phyloP scores from a whole-genome alignment of 2,888 invertebrate species.

The Lottia scabra region DNA sequence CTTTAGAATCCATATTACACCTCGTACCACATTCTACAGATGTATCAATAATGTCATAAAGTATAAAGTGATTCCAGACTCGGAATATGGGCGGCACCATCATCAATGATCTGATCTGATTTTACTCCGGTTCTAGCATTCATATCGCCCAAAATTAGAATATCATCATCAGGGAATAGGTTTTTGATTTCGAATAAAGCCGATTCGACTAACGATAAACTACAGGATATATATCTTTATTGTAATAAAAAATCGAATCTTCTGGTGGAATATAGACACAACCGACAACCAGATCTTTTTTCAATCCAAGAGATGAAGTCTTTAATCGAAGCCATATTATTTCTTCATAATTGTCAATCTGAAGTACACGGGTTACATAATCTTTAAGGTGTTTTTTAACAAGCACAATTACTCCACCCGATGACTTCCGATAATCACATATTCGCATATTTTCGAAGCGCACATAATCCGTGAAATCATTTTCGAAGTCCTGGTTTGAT shows the following conservation, averaged over 20 bases:
- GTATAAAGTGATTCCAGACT: neutral
- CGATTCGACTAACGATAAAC: neutral
- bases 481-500: too few species aligned
- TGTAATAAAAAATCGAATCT: neutral
- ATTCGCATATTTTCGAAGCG: too few species aligned
- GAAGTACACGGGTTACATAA: neutral
- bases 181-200: neutral
- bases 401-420: neutral
- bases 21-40: neutral
- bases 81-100: neutral
- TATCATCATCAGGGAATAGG: neutral
- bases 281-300: neutral
- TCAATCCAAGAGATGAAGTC: neutral
- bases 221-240: neutral
- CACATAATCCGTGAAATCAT: too few species aligned
- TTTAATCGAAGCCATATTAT: neutral
- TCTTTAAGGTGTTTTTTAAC: neutral
- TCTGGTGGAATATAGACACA: neutral
- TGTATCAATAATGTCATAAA: neutral
- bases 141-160: neutral
- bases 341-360: neutral
- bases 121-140: neutral
- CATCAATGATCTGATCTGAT: neutral
- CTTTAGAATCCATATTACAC: neutral
- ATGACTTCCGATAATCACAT: neutral